Conservation (phyloP, 1,140 invertebrate species). For the Bombus difficillimus region DNA sequence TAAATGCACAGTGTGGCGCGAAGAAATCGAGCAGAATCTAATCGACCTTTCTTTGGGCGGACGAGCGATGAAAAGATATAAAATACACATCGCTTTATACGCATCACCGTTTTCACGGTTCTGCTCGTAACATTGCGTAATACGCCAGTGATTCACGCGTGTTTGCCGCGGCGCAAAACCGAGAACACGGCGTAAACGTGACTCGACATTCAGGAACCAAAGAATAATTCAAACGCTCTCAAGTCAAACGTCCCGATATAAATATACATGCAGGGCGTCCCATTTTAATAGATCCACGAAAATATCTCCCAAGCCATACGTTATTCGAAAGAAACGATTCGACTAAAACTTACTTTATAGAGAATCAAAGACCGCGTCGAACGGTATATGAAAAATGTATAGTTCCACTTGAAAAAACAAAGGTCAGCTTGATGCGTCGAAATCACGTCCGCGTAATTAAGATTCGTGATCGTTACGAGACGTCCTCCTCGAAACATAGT, state of each 20-base stretch:
- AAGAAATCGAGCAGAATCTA: not conserved
- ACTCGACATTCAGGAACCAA: not conserved
- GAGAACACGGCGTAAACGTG: constrained; percentile 1
- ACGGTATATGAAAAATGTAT: no score
- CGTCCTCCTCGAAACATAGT: no score
- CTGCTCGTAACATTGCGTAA: constrained; percentile 53
- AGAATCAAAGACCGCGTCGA: no score
- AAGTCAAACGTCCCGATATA: not conserved
- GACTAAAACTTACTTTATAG: no score
- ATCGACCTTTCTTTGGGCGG: not conserved
- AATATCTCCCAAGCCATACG: no score
- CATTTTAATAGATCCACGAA: not conserved
- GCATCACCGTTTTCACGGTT: constrained; percentile 25
- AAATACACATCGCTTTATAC: not conserved
- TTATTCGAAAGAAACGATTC: no score
- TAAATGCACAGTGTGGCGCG: not conserved
- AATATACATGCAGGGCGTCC: no score
- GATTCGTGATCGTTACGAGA: no score
- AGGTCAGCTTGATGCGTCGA: no score
- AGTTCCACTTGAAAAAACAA: no score
- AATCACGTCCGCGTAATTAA: no score
- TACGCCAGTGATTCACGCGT: constrained; percentile 55
- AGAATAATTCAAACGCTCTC: not conserved
- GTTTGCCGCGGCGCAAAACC: constrained; percentile 14
- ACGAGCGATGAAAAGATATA: not conserved